Evolutionary conservation across 2,113 vertebrate genomes (phyloP).

Genomic region (Albula glossodonta): DNA sequence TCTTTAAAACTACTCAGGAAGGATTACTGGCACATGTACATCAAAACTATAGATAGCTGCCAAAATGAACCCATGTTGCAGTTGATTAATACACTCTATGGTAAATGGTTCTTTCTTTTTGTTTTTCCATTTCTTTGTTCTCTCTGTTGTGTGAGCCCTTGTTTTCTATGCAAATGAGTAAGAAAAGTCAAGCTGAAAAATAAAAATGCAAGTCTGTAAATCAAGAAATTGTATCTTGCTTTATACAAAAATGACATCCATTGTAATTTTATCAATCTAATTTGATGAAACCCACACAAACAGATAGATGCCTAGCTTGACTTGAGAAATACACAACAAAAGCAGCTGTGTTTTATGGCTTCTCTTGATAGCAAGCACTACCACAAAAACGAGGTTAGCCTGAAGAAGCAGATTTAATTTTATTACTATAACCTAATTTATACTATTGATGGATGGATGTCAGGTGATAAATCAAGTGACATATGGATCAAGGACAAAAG

Average conservation of each 20-base stretch:
- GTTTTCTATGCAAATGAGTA: no score
- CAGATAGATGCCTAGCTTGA: neutral
- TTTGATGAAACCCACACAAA: neutral
- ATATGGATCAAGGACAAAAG: conserved; percentile 7
- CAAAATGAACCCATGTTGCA: neutral
- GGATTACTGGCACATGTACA: neutral
- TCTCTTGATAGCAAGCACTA: neutral
- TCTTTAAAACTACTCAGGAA: neutral
- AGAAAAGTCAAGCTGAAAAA: neutral
- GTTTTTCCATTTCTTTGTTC: no score
- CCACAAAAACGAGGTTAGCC: conserved; percentile 14
- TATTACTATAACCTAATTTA: conserved; percentile 28
- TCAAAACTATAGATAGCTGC: neutral
- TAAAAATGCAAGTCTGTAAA: neutral
- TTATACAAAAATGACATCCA: neutral
- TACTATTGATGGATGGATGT: conserved; percentile 19
- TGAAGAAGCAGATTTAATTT: conserved; percentile 16
- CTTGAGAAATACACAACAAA: neutral
- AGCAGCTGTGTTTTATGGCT: neutral
- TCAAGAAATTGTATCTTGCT: neutral
- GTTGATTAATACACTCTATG: neutral
- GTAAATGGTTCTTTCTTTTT: neutral
- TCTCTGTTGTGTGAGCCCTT: no score
- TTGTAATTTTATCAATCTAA: neutral
- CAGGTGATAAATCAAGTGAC: conserved; percentile 17